phyloP scores from a whole-genome alignment of 2,113 vertebrate genomes.

The Sinosuthora webbiana region DNA sequence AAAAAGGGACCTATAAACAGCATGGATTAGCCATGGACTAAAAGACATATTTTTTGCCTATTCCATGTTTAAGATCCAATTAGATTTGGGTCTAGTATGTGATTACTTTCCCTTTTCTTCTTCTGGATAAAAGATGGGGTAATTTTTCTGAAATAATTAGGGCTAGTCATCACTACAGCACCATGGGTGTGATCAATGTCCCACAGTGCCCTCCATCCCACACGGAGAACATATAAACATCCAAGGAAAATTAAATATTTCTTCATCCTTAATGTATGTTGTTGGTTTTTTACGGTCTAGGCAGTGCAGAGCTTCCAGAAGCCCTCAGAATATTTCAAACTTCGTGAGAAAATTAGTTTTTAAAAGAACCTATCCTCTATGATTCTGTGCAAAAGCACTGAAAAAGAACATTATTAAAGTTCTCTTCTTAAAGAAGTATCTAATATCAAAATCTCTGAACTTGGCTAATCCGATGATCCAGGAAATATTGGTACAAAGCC shows the following conservation, averaged over 20 bases:
- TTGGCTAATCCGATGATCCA: neutral
- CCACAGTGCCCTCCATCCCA: neutral
- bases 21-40: neutral
- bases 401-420: neutral
- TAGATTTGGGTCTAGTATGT: neutral
- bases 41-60: neutral
- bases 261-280: neutral
- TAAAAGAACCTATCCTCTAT: neutral
- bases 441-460: neutral
- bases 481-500: neutral
- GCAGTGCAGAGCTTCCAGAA: neutral
- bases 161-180: neutral
- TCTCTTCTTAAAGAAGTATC: neutral
- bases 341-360: neutral
- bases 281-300: neutral
- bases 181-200: neutral
- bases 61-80: neutral
- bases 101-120: neutral
- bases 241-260: neutral
- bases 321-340: neutral
- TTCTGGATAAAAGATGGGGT: neutral
- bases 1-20: neutral
- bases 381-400: neutral
- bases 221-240: neutral
- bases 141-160: neutral